Evolutionary conservation across 2,888 invertebrate species (phyloP).

Genomic region (Lobophora halterata): DNA sequence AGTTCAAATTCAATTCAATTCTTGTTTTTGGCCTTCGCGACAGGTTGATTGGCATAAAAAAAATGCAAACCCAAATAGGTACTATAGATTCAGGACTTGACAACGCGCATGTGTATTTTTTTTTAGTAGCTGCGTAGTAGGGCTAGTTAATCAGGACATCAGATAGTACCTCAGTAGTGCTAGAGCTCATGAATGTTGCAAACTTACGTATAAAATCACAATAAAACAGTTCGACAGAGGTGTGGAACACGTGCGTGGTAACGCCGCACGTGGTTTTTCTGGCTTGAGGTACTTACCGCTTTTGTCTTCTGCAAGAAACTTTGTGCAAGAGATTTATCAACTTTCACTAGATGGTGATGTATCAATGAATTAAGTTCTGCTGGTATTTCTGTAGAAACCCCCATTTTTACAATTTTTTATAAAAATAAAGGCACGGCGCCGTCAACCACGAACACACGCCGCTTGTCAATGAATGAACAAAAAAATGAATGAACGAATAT

Average conservation of each 20-base stretch:
- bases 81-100: too few species aligned
- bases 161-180: too few species aligned
- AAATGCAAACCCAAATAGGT: too few species aligned
- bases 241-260: constrained; percentile 52
- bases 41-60: too few species aligned
- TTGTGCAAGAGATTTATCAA: constrained; percentile 84
- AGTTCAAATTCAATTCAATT: too few species aligned
- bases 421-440: constrained; percentile 6
- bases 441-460: constrained; percentile 6
- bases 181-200: too few species aligned
- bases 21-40: too few species aligned
- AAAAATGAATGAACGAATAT: constrained; percentile 2
- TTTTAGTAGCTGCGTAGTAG: too few species aligned
- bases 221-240: not conserved
- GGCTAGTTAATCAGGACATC: too few species aligned
- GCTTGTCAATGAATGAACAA: constrained; percentile 15
- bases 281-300: constrained; percentile 82
- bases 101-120: too few species aligned
- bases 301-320: constrained; percentile 86
- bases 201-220: not conserved
- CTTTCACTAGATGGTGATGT: constrained; percentile 83
- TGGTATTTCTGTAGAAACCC: constrained; percentile 47
- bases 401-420: constrained; percentile 47
- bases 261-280: constrained; percentile 61
- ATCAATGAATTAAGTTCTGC: constrained; percentile 78